Base-by-base conservation (phyloP, 2,797 vertebrate genomes). In the Melanotaenia boesemani region DNA sequence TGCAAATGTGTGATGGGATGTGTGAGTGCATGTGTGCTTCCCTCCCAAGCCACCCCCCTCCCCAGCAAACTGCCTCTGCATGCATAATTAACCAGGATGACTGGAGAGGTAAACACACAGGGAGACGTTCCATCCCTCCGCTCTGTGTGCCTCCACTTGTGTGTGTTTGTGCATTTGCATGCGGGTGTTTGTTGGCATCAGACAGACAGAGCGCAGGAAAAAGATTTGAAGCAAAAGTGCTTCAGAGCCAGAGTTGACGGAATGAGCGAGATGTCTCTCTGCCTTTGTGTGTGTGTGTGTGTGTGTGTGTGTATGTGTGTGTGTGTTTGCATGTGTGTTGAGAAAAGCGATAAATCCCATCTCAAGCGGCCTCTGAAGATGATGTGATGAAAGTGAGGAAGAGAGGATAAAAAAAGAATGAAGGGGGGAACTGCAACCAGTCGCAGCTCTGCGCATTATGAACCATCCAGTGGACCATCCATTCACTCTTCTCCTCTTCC, bases 21-120 rank as follows among this genome's bases (percentile, higher is more conserved):
- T 63, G 59, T 62, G 80, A 30, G 55, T 32, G 37, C 63, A 67
- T 72, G 79, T 30, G 74, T 67, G 65, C 30, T 81, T 85, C 85
- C 82, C 83, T 88, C 83, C 82, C 85, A 86, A 83, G 89, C 83
- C 37, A 63, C 85, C 86, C 82, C 80, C 81, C 86, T 86, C 84
- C 77, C 82, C 77, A 74, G 80, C 76, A 88, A 88, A 88, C 89
- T 90, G 86, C 85, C 82, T 84, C 84, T 85, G 90, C 88, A 93
- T 90, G 88, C 88, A 93, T 94, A 93, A 92, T 93, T 92, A 90
- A 92, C 80, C 85, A 88, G 86, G 77, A 91, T 76, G 89, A 86
- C 88, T 85, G 79, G 73, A 86, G 90, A 92, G 87, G 90, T 92
- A 90, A 93, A 93, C 87, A 91, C 86, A 80, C 83, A 74, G 77